A percentile compares a stretch with the other conserved stretches of the same genome.
Conservation (phyloP, 2,888 invertebrate species). For the Chrysodeixis includens region DNA sequence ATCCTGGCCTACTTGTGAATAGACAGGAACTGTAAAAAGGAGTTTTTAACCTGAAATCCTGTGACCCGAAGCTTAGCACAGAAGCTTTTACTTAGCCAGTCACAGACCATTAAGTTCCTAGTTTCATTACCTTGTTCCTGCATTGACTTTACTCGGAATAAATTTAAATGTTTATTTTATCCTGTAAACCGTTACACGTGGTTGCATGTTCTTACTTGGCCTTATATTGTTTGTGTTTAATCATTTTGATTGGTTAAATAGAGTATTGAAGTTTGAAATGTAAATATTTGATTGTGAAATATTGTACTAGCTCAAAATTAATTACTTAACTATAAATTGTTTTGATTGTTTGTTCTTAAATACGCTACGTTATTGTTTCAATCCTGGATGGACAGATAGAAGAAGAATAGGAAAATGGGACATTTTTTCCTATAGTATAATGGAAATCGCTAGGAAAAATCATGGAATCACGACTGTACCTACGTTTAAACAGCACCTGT, state of each 20-base stretch:
- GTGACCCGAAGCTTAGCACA: conserved; percentile 2
- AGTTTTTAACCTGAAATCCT: neutral
- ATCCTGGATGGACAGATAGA: too few relatives aligned
- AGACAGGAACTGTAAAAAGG: neutral
- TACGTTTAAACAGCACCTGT: too few relatives aligned
- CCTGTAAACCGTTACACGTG: conserved; percentile 8
- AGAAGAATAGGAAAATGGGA: too few relatives aligned
- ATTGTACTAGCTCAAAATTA: neutral
- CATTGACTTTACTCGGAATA: neutral
- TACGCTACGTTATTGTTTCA: too few relatives aligned
- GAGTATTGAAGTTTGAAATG: neutral
- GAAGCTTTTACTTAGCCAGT: conserved; percentile 4
- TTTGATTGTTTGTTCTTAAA: too few relatives aligned
- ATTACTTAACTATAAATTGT: too few relatives aligned
- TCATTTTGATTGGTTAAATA: neutral
- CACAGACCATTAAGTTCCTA: neutral
- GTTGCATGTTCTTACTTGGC: conserved; percentile 8
- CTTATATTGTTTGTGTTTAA: neutral
- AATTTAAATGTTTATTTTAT: neutral
- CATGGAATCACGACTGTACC: too few relatives aligned
- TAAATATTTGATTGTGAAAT: too few relatives aligned
- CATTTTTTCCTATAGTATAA: too few relatives aligned
- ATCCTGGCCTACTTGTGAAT: neutral
- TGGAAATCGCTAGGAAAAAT: too few relatives aligned
- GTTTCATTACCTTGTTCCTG: neutral